A percentile compares a stretch with the other conserved stretches of the same genome.
phyloP scores from a whole-genome alignment of 2,888 invertebrate species.

The Thymelicus lineola region DNA sequence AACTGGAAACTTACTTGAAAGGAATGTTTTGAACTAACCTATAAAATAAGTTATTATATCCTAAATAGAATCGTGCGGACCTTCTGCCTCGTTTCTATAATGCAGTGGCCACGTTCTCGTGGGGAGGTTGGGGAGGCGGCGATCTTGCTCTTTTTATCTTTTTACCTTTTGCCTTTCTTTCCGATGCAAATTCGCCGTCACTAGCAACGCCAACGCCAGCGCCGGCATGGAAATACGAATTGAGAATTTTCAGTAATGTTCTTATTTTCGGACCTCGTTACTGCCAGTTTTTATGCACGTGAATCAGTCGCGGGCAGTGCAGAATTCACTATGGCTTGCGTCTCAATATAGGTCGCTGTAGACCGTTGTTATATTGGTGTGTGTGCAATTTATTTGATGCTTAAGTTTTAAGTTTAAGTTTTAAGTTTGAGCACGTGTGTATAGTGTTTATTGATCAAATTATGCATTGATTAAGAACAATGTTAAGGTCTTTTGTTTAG shows the following conservation, averaged over 20 bases:
- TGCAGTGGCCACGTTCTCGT: constrained; percentile 9
- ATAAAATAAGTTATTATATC: too few species aligned
- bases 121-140: constrained; percentile 43
- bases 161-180: constrained; percentile 67
- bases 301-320: constrained; percentile 12
- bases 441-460: too few species aligned
- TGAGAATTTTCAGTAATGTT: constrained; percentile 69
- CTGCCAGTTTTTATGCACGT: constrained; percentile 22
- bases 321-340: background rate
- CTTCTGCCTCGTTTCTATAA: background rate
- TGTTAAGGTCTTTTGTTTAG: background rate
- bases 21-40: too few species aligned
- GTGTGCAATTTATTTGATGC: too few species aligned
- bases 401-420: too few species aligned
- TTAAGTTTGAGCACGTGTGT: too few species aligned
- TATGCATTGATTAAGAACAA: too few species aligned
- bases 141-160: constrained; percentile 72
- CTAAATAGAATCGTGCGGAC: background rate
- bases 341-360: constrained; percentile 3
- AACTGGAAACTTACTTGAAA: too few species aligned
- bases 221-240: constrained; percentile 64
- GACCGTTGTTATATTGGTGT: background rate
- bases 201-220: constrained; percentile 45
- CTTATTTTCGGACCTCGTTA: constrained; percentile 38
- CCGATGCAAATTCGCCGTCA: constrained; percentile 73